These are phyloP conservation scores for Sesia bembeciformis DNA, from an alignment of 2,888 invertebrate species.

Conservation along the genomic window DNA sequence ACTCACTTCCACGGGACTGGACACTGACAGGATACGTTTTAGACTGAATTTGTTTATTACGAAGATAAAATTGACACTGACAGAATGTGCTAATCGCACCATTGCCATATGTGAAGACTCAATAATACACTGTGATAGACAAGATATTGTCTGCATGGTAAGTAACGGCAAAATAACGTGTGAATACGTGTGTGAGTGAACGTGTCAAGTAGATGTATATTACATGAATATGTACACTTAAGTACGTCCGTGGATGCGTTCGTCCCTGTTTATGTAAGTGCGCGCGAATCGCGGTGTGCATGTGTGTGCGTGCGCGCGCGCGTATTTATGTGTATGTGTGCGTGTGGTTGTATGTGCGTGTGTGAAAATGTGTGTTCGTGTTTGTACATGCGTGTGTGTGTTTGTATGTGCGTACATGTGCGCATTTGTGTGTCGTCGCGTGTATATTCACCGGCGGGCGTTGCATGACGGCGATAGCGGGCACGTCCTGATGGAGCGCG, in stretches of 20 bases:
- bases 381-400: not conserved
- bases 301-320: not conserved
- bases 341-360: not conserved
- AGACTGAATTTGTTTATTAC: too few relatives aligned
- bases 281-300: not conserved
- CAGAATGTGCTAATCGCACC: too few relatives aligned
- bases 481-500: constrained; percentile 90
- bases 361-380: not conserved
- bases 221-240: not conserved
- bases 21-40: too few relatives aligned
- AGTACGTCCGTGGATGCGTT: not conserved
- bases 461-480: constrained; percentile 95
- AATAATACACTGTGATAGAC: not conserved
- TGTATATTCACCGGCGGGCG: constrained; percentile 22
- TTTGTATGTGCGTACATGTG: not conserved
- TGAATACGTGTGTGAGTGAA: not conserved
- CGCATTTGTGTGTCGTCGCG: not conserved
- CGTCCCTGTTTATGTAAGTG: not conserved
- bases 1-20: too few relatives aligned
- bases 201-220: not conserved
- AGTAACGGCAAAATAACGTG: not conserved
- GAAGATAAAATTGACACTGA: too few relatives aligned
- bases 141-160: not conserved
- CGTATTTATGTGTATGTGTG: not conserved
- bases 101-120: not conserved